phyloP scores from a whole-genome alignment of 2,113 vertebrate genomes.

The Dascyllus trimaculatus region DNA sequence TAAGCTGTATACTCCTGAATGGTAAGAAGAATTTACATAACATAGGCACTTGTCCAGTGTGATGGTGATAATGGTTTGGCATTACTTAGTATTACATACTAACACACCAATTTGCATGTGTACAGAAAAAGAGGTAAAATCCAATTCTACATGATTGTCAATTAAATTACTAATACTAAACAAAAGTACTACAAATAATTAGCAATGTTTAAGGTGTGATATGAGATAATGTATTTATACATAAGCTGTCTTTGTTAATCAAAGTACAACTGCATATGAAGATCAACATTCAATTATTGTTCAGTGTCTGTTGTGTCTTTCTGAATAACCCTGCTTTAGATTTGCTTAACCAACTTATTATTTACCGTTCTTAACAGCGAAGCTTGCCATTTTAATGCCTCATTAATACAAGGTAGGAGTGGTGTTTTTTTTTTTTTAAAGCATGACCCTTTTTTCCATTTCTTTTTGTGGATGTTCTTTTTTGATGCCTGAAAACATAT shows the following conservation, averaged over 20 bases:
- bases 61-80: constrained; percentile 55
- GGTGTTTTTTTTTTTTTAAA: constrained; percentile 32
- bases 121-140: constrained; percentile 49
- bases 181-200: constrained; percentile 5
- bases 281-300: constrained; percentile 29
- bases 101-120: constrained; percentile 37
- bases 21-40: constrained; percentile 63
- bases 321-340: neutral
- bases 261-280: constrained; percentile 18
- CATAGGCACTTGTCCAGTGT: constrained; percentile 80
- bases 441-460: constrained; percentile 18
- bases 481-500: constrained; percentile 65
- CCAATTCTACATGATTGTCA: constrained; percentile 68
- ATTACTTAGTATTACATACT: constrained; percentile 45
- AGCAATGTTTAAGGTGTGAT: constrained; percentile 13
- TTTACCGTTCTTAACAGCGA: constrained; percentile 33
- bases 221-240: constrained; percentile 5
- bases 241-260: constrained; percentile 24
- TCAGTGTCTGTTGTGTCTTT: constrained; percentile 8
- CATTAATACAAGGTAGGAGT: constrained; percentile 42
- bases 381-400: constrained; percentile 53
- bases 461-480: constrained; percentile 49
- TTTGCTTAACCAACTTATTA: constrained; percentile 12
- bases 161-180: constrained; percentile 49
- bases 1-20: constrained; percentile 42